Evolutionary conservation across 2,113 vertebrate species (phyloP), one percentile per base, ranked within the genome.

Genomic region (Larimichthys polyactis): DNA sequence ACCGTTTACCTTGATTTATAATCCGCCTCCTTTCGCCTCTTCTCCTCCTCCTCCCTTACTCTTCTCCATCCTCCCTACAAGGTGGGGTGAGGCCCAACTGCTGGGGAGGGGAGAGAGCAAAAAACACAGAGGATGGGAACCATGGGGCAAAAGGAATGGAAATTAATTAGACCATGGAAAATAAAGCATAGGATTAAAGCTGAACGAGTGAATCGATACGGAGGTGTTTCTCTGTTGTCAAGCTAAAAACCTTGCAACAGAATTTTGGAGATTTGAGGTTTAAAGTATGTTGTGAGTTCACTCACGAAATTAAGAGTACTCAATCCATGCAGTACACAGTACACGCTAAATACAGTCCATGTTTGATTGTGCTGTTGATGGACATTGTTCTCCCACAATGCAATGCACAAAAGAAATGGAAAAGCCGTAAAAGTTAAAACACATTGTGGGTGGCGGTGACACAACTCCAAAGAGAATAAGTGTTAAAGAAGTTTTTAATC

Each of bases 1-100:
- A 87, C 90, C 87, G 91, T 94, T 95, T 94, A 94, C 92, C 92
- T 92, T 95, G 90, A 95, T 95, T 94, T 94, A 94, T 94, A 92
- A 93, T 89, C 88, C 83, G 78, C 78, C 82, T 69, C 52, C 75
- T 60, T 64, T 58, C 66, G n/a, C 77, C 12, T 43, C 55, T 27
- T 64, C 72, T 68, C 77, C 22, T 68, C 77, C 22, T 49, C 62
- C 27, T 66, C 71, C 54, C 27, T 73, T 69, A 49, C 44, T 71
- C 52, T 67, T 57, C 81, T 85, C 59, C 58, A 5, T 76, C 43
- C 68, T 46, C 71, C 57, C 65, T 68, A 49, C 66, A 27, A 15
- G 46, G 69, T 84, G 86, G 78, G 75, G 73, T 81, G 76, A 87
- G 83, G 63, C 68, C 77, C 65, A 81, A 46, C 79, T 78, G 32